Conservation (phyloP, 2,888 invertebrate genomes). For the Diarsia dahlii region DNA sequence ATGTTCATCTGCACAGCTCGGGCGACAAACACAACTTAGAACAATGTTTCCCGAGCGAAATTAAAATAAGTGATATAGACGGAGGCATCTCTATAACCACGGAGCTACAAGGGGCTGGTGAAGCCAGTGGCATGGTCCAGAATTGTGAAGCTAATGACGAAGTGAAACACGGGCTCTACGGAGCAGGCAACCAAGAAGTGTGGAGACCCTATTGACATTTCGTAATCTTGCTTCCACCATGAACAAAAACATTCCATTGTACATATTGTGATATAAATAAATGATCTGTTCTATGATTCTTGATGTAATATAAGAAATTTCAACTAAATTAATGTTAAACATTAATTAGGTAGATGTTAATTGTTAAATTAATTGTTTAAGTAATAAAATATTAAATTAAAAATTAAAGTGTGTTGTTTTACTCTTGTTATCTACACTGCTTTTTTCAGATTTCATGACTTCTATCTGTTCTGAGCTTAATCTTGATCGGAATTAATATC, state of each 20-base stretch:
- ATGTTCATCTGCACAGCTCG: constrained; percentile 94
- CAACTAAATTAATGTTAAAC: constrained; percentile 87
- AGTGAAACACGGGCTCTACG: constrained; percentile 87
- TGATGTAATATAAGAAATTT: constrained; percentile 62
- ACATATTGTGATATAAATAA: constrained; percentile 88
- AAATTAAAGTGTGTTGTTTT: constrained; percentile 34
- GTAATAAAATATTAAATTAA: constrained; percentile 69
- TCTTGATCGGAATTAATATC: too few relatives aligned
- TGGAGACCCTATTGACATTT: constrained; percentile 94
- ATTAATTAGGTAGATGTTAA: constrained; percentile 86
- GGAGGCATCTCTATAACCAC: constrained; percentile 91
- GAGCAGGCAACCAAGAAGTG: constrained; percentile 89
- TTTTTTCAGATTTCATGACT: neutral
- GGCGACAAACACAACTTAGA: constrained; percentile 92
- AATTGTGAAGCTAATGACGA: constrained; percentile 90
- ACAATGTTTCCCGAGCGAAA: constrained; percentile 91
- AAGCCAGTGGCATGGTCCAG: constrained; percentile 87
- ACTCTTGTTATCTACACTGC: neutral
- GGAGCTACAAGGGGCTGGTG: constrained; percentile 86
- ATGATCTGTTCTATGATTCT: constrained; percentile 60
- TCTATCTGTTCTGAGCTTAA: neutral
- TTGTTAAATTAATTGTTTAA: constrained; percentile 82
- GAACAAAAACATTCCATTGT: constrained; percentile 82
- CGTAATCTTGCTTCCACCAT: constrained; percentile 51
- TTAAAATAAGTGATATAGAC: constrained; percentile 91